These are phyloP conservation scores for Solea senegalensis DNA, from an alignment of 2,113 vertebrate genomes.

Conservation along the genomic window DNA sequence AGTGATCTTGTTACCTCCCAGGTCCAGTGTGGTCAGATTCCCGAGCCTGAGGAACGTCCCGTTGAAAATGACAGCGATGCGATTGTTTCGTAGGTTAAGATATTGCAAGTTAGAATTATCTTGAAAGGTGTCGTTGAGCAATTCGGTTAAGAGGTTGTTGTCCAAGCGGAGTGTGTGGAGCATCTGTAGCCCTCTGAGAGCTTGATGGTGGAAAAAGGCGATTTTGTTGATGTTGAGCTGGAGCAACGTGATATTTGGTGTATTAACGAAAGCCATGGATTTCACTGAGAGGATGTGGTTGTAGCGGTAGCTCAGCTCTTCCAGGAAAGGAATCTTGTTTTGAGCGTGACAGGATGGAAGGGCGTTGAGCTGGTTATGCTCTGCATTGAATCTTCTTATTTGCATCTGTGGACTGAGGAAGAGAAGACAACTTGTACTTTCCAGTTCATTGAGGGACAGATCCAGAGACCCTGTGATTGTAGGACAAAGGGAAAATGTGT, in stretches of 20 bases:
- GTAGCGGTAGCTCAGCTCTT: conserved; percentile 79
- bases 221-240: conserved; percentile 85
- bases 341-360: conserved; percentile 49
- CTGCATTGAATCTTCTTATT: conserved; percentile 60
- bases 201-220: conserved; percentile 66
- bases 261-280: conserved; percentile 67
- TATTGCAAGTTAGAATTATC: conserved; percentile 73
- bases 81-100: conserved; percentile 87
- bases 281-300: conserved; percentile 80
- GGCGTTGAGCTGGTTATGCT: conserved; percentile 78
- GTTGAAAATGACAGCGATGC: conserved; percentile 82
- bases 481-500: conserved; percentile 65
- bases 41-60: conserved; percentile 72
- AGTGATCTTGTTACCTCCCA: conserved; percentile 85
- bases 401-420: neutral
- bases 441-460: conserved; percentile 78
- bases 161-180: conserved; percentile 83
- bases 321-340: conserved; percentile 10
- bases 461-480: conserved; percentile 61
- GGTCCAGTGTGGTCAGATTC: conserved; percentile 78
- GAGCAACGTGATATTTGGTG: conserved; percentile 70
- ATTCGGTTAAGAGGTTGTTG: conserved; percentile 86
- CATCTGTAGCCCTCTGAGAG: conserved; percentile 72
- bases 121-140: conserved; percentile 74
- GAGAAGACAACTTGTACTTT: conserved; percentile 37